Evolutionary conservation across 1,140 invertebrate genomes (phyloP).

Genomic region (Diorhabda elongata): DNA sequence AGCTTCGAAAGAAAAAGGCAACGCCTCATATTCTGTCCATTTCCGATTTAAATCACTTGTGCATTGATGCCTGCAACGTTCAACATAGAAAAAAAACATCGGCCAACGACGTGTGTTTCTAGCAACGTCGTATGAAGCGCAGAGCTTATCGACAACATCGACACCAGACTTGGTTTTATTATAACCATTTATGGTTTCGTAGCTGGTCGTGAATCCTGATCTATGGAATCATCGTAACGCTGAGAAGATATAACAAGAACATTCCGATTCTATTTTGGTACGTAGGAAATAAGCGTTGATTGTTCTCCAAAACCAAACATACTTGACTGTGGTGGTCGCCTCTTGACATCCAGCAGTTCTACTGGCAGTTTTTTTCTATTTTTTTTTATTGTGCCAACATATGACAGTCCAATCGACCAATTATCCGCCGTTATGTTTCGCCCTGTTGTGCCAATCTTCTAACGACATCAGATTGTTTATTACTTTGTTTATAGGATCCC

Average conservation of each 20-base stretch:
- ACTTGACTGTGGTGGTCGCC: neutral
- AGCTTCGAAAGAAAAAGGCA: too few relatives aligned
- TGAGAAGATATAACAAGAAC: neutral
- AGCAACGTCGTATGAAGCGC: neutral
- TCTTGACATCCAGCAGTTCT: too few relatives aligned
- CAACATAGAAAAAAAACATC: neutral
- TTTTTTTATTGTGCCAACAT: constrained; percentile 1
- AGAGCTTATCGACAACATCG: neutral
- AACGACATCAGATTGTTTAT: neutral
- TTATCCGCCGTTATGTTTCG: neutral
- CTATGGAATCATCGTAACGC: too few relatives aligned
- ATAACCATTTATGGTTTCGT: too few relatives aligned
- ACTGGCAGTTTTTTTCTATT: neutral
- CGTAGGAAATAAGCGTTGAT: neutral
- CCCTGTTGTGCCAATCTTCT: neutral
- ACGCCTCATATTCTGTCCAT: too few relatives aligned
- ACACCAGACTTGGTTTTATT: too few relatives aligned
- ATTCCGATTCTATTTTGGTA: neutral
- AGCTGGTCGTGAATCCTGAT: too few relatives aligned
- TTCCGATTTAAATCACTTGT: too few relatives aligned
- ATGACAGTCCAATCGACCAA: neutral
- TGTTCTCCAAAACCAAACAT: neutral
- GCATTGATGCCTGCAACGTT: neutral
- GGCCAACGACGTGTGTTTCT: neutral
- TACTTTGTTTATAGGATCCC: neutral